phyloP scores from a whole-genome alignment of 2,113 vertebrate species.

The Tachysurus vachellii region DNA sequence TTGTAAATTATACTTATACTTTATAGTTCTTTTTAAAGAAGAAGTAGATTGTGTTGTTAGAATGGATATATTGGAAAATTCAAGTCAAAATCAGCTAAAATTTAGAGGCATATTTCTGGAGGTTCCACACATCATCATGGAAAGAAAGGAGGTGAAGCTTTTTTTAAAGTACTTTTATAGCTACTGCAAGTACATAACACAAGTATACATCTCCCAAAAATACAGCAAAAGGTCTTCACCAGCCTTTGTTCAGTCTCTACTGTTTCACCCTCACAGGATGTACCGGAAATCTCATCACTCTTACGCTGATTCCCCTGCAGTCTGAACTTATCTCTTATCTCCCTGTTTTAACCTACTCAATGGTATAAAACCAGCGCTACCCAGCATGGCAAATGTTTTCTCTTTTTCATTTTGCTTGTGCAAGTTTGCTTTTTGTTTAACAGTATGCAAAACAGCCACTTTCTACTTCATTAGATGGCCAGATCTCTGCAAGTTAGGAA shows the following conservation, averaged over 20 bases:
- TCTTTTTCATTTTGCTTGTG: neutral
- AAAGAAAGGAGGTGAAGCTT: neutral
- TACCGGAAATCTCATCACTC: neutral
- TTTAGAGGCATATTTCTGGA: neutral
- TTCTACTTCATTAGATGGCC: neutral
- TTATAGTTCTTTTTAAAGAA: neutral
- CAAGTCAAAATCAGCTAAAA: conserved; percentile 17
- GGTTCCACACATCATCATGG: neutral
- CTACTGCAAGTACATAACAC: neutral
- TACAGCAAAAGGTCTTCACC: neutral
- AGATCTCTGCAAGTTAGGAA: neutral
- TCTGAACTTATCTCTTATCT: neutral
- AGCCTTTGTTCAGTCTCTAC: neutral
- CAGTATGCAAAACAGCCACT: neutral
- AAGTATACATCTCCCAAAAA: neutral
- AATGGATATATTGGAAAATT: neutral
- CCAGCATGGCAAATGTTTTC: neutral
- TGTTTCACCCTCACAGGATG: neutral
- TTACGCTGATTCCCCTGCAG: neutral
- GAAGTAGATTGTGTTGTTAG: conserved; percentile 24
- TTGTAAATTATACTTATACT: neutral
- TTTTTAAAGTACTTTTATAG: neutral
- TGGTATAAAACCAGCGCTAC: neutral
- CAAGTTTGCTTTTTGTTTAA: neutral
- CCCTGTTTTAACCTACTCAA: neutral